Conservation (phyloP, 2,888 invertebrate species). For the Rhimphoctona megacephalus region DNA sequence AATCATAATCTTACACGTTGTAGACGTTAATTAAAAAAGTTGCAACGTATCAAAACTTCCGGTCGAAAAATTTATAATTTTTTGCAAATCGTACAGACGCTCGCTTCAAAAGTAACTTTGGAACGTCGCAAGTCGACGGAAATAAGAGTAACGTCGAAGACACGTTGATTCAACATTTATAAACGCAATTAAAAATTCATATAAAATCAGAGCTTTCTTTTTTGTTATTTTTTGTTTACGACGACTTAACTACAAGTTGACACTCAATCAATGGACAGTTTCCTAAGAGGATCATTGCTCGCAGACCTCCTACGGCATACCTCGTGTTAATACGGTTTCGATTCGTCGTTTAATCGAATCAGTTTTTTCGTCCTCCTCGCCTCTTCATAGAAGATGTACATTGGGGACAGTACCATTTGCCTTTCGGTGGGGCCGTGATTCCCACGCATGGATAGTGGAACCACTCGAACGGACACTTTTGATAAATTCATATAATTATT, state of each 20-base stretch:
- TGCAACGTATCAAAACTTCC: constrained; percentile 59
- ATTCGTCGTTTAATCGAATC: constrained; percentile 79
- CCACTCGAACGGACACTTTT: constrained; percentile 98
- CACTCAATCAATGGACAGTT: constrained; percentile 80
- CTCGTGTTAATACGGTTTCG: constrained; percentile 65
- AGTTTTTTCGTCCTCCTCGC: constrained; percentile 93
- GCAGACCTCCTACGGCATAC: constrained; percentile 80
- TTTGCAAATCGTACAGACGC: constrained; percentile 3
- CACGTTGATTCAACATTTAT: constrained; percentile 64
- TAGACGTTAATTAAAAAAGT: constrained; percentile 48
- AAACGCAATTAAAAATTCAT: constrained; percentile 77
- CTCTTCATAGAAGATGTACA: constrained; percentile 95
- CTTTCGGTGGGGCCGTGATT: constrained; percentile 97
- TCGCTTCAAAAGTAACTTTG: constrained; percentile 43
- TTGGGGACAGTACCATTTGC: constrained; percentile 99
- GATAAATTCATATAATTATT: constrained; percentile 74
- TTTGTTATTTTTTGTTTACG: constrained; percentile 59
- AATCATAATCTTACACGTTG: constrained; percentile 32
- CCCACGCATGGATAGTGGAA: constrained; percentile 99
- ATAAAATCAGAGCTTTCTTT: constrained; percentile 76
- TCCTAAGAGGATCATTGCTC: constrained; percentile 67
- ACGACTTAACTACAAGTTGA: constrained; percentile 76
- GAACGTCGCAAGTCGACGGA: constrained; percentile 17
- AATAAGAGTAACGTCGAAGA: constrained; percentile 26
- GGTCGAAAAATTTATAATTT: constrained; percentile 24